Conservation (phyloP, 1,140 invertebrate genomes). For the Magallana angulata region DNA sequence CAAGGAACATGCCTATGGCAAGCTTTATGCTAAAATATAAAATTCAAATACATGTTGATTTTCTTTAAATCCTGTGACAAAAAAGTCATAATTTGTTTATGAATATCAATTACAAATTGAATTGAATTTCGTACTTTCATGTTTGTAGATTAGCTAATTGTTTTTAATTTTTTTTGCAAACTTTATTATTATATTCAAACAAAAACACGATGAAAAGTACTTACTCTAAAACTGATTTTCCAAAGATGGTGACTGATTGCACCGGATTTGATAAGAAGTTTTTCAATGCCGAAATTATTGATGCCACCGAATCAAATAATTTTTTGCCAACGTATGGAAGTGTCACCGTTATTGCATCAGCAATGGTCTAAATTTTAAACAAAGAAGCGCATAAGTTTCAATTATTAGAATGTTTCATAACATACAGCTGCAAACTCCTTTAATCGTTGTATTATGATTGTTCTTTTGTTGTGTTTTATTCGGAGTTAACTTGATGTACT, state of each 20-base stretch:
- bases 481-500: too few species aligned
- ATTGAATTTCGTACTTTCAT: too few species aligned
- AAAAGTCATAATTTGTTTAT: too few species aligned
- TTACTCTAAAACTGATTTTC: constrained; percentile 39
- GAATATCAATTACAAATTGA: too few species aligned
- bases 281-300: constrained; percentile 6
- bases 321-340: constrained; percentile 32
- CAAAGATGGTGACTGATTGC: not conserved
- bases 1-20: constrained; percentile 32
- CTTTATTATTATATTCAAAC: not conserved
- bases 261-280: constrained; percentile 36
- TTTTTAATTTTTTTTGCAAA: too few species aligned
- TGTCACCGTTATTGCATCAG: constrained; percentile 36
- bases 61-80: too few species aligned
- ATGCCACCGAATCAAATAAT: constrained; percentile 6
- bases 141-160: too few species aligned
- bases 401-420: too few species aligned
- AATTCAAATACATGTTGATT: not conserved
- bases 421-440: too few species aligned
- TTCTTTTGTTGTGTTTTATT: too few species aligned
- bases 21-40: constrained; percentile 36
- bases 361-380: constrained; percentile 19
- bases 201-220: not conserved
- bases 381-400: not conserved
- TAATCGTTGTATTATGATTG: too few species aligned